phyloP scores from a whole-genome alignment of 1,140 invertebrate species.

The Teleopsis dalmanni region DNA sequence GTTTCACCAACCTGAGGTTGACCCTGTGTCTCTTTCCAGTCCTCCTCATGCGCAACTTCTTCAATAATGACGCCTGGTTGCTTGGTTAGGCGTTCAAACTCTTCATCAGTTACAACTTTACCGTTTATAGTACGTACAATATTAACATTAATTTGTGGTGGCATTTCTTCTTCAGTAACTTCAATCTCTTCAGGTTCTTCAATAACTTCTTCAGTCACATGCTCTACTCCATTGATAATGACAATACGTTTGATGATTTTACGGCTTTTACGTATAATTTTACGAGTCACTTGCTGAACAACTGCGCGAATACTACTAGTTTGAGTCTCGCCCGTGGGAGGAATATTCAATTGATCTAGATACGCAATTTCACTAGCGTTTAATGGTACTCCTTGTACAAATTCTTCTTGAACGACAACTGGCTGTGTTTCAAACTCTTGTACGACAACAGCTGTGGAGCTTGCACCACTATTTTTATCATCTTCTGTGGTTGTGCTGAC shows the following conservation, averaged over 20 bases:
- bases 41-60: conserved; percentile 38
- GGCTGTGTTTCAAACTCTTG: conserved; percentile 51
- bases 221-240: conserved; percentile 74
- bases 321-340: conserved; percentile 21
- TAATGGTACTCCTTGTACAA: conserved; percentile 22
- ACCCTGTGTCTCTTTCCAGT: conserved; percentile 9
- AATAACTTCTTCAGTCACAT: conserved; percentile 70
- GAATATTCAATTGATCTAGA: conserved; percentile 19
- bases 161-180: conserved; percentile 62
- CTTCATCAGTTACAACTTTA: conserved; percentile 46
- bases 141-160: conserved; percentile 65
- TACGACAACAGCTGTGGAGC: conserved; percentile 50
- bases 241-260: conserved; percentile 66
- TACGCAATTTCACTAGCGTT: conserved; percentile 34
- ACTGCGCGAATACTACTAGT: conserved; percentile 53
- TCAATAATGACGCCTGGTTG: conserved; percentile 36
- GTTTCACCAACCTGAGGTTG: conserved; percentile 16
- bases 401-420: conserved; percentile 26
- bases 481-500: conserved; percentile 25
- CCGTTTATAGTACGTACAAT: conserved; percentile 54
- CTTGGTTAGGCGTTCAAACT: conserved; percentile 39
- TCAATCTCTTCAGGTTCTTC: conserved; percentile 77
- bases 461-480: conserved; percentile 34
- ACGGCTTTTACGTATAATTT: conserved; percentile 64
- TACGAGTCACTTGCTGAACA: conserved; percentile 69